Percentiles rank a stretch among this genome's conserved stretches.
Evolutionary conservation across 2,888 invertebrate genomes (phyloP).

Genomic region (Andrena dorsata): DNA sequence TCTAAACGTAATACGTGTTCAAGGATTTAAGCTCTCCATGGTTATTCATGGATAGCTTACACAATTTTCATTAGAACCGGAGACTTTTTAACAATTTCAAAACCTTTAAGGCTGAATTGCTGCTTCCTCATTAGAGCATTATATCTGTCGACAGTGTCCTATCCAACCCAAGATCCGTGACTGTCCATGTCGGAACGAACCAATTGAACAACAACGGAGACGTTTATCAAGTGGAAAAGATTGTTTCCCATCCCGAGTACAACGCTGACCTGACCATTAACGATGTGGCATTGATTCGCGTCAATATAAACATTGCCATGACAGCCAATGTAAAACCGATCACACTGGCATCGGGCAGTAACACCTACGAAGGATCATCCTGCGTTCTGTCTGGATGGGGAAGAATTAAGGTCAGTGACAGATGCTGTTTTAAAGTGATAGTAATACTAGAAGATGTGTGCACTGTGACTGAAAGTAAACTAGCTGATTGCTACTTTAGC

Average conservation of each 20-base stretch:
- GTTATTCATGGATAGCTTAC: no score
- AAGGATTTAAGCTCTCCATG: no score
- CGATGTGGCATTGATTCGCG: conserved; percentile 76
- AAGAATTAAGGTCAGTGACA: conserved; percentile 62
- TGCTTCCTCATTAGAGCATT: background rate
- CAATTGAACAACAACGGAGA: conserved; percentile 27
- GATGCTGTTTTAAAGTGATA: background rate
- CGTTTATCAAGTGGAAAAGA: conserved; percentile 32
- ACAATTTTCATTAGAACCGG: no score
- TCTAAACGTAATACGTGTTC: no score
- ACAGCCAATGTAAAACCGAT: conserved; percentile 71
- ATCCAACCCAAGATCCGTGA: background rate
- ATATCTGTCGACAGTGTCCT: conserved; percentile 3
- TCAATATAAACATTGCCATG: conserved; percentile 67
- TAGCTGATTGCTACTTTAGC: background rate
- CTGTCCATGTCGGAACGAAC: conserved; percentile 60
- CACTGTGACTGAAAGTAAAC: background rate
- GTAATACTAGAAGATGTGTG: background rate
- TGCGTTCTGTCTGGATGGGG: conserved; percentile 79
- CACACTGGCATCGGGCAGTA: conserved; percentile 59
- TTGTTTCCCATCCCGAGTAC: conserved; percentile 59
- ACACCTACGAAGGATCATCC: conserved; percentile 41
- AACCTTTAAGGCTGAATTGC: no score
- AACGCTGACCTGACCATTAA: conserved; percentile 40
- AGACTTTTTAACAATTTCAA: no score